A percentile compares a stretch with the other conserved stretches of the same genome.
phyloP scores from a whole-genome alignment of 2,888 invertebrate genomes.

The Orthonevra nobilis region DNA sequence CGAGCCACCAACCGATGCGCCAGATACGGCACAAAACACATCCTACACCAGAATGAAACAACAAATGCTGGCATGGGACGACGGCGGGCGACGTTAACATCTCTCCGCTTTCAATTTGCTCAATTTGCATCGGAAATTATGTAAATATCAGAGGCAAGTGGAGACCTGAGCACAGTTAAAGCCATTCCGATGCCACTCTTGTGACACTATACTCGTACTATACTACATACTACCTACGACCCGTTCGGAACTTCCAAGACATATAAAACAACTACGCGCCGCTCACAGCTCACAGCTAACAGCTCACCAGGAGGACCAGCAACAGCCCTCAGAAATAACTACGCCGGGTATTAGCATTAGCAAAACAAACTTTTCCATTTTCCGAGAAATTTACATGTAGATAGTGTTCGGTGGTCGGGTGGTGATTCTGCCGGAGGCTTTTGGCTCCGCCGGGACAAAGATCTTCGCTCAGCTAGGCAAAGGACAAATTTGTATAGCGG shows the following conservation, averaged over 20 bases:
- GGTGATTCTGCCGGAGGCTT: slow-evolving; percentile 27
- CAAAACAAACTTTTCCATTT: slow-evolving; percentile 69
- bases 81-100: slow-evolving; percentile 66
- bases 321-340: slow-evolving; percentile 64
- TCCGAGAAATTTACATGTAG: slow-evolving; percentile 66
- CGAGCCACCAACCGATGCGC: neutral
- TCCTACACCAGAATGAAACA: slow-evolving; percentile 36
- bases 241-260: slow-evolving; percentile 13
- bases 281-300: slow-evolving; percentile 57
- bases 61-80: slow-evolving; percentile 57
- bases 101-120: slow-evolving; percentile 71
- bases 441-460: slow-evolving; percentile 8
- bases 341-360: slow-evolving; percentile 66
- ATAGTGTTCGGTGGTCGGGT: slow-evolving; percentile 39
- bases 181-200: slow-evolving; percentile 59
- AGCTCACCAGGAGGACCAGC: slow-evolving; percentile 54
- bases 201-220: slow-evolving; percentile 61
- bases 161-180: slow-evolving; percentile 68
- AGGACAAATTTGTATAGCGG: slow-evolving; percentile 51
- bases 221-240: no score
- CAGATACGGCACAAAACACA: slow-evolving; percentile 3
- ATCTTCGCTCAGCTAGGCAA: slow-evolving; percentile 32
- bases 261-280: slow-evolving; percentile 7
- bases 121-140: slow-evolving; percentile 70
- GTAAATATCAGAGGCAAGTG: slow-evolving; percentile 66